Percentiles rank a stretch among this genome's conserved stretches.
Evolutionary conservation across 2,888 invertebrate species (phyloP).

Genomic region (Caenorhabditis sp.): DNA sequence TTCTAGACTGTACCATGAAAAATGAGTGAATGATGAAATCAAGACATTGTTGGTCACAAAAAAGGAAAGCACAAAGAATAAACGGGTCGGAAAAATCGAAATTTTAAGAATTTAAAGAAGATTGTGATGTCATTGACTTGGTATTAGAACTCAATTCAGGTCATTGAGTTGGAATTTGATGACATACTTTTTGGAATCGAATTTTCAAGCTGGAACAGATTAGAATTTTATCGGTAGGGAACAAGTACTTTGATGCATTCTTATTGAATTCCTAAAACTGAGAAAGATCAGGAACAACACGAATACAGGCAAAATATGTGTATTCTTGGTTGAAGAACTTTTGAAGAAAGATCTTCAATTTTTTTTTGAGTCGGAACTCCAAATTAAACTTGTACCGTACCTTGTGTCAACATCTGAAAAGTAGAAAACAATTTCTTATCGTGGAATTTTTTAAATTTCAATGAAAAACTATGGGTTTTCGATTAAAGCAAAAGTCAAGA

Average conservation of each 20-base stretch:
- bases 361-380: too few relatives aligned
- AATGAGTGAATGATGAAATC: constrained; percentile 38
- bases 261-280: too few relatives aligned
- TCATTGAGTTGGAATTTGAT: not conserved
- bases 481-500: constrained; percentile 2
- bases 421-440: constrained; percentile 8
- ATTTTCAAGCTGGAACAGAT: too few relatives aligned
- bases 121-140: constrained; percentile 53
- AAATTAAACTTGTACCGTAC: not conserved
- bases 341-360: too few relatives aligned
- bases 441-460: not conserved
- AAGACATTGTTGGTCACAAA: not conserved
- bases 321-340: too few relatives aligned
- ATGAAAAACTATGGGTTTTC: not conserved
- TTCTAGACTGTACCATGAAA: not conserved
- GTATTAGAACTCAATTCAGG: constrained; percentile 17
- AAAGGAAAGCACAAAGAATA: constrained; percentile 35
- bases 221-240: too few relatives aligned
- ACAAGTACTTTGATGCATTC: too few relatives aligned
- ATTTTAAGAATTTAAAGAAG: constrained; percentile 33
- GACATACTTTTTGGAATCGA: too few relatives aligned
- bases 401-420: not conserved
- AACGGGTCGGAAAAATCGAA: constrained; percentile 32
- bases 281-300: too few relatives aligned
- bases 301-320: too few relatives aligned